Conservation (phyloP, 2,113 vertebrate species). For the Cephalopterus ornatus region DNA sequence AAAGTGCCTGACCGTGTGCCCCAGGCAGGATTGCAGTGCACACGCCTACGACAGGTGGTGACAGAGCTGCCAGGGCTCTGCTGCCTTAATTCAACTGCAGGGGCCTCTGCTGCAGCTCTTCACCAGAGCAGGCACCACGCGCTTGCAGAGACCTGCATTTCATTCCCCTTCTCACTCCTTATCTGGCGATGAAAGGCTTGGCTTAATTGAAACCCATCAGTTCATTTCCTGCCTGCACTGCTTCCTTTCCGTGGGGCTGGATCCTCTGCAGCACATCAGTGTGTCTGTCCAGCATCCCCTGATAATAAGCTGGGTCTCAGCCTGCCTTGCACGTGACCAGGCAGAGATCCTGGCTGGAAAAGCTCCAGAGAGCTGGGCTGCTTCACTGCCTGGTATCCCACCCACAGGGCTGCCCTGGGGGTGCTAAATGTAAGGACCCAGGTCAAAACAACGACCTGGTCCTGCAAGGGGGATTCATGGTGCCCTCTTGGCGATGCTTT, state of each 20-base stretch:
- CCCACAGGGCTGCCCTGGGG: background rate
- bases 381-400: background rate
- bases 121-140: background rate
- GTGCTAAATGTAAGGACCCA: background rate
- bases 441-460: background rate
- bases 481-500: background rate
- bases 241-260: background rate
- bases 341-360: background rate
- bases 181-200: background rate
- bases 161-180: background rate
- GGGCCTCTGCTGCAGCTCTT: background rate
- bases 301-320: background rate
- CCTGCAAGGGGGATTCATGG: background rate
- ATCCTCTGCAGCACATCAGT: background rate
- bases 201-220: background rate
- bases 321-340: rapidly evolving
- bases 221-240: background rate
- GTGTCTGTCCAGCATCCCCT: background rate
- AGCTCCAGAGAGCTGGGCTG: background rate
- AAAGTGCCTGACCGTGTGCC: too few species aligned
- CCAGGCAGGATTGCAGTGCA: background rate
- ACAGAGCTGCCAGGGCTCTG: background rate
- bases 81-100: background rate
- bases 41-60: background rate
- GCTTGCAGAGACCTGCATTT: background rate